Evolutionary conservation across 2,888 invertebrate genomes (phyloP), one percentile per base, ranked within the genome.

Genomic region (Trachelus troglodyta): DNA sequence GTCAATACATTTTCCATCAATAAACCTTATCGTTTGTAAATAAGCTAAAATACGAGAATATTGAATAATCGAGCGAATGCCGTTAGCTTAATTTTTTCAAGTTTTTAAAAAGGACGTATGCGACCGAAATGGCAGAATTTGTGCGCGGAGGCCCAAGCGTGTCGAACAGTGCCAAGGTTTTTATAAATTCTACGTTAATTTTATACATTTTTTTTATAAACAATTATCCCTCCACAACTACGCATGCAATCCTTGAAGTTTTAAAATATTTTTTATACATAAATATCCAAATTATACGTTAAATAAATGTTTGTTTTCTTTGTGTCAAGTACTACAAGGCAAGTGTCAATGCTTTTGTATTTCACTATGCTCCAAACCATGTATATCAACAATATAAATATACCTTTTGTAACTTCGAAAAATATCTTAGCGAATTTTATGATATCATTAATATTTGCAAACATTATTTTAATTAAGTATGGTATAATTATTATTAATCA

Each of bases 131-230:
- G 93, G 93, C 93, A 86, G 93, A 93, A 87, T 92, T 93, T 84
- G 92, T 93, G 81, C 91, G 93, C 83, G 92, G 92, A 83, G 92
- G 92, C 80, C 92, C 92, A 78, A 92, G 92, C 85, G 91, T 92
- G 80, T 92, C 92, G 76, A 92, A 91, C 84, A 90, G 90, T 85
- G 89, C 91, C 76, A 92, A 92, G 90, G 93, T 92, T 89, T 31
- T 30, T 15, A 11, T 34, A 12, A 11, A 56, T 56, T 56, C 56
- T 23, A 56, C 56, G 23, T 56, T 56, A 23, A 23, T 56, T 56
- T 23, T 23, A 56, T 56, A 56, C 23, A 1, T 56, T 56, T 2
- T 2, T 23, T 56, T 56, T 23, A 9, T 9, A 23, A 23, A 56
- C 9, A 56, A 3, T 23, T 56, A 56, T 56, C 9, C 23, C 23